These are phyloP conservation scores for Leptocoma aspasia DNA, from an alignment of 2,113 vertebrate species.

Conservation along the genomic window DNA sequence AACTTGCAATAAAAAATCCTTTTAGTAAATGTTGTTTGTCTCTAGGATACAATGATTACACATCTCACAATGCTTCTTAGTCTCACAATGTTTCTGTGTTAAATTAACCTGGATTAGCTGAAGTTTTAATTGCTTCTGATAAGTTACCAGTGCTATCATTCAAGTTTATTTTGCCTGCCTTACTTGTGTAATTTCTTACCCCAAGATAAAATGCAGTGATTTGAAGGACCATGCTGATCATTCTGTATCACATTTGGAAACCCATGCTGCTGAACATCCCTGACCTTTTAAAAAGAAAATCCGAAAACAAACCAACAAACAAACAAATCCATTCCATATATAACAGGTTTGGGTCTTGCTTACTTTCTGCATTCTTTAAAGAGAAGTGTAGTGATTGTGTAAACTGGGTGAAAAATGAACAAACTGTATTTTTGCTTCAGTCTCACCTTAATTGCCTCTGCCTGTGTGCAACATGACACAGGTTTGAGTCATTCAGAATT, in stretches of 20 bases:
- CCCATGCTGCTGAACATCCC: background rate
- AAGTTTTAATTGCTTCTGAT: background rate
- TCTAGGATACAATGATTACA: background rate
- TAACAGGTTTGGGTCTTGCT: background rate
- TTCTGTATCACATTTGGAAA: background rate
- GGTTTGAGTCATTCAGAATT: conserved; percentile 30
- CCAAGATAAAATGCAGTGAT: background rate
- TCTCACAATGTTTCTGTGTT: background rate
- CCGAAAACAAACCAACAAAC: background rate
- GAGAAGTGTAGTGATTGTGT: background rate
- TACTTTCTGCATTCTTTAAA: background rate
- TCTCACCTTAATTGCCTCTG: conserved; percentile 43
- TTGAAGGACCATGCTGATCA: background rate
- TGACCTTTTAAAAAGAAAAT: background rate
- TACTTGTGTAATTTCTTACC: background rate
- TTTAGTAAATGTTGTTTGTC: background rate
- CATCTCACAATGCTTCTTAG: background rate
- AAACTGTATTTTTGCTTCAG: background rate
- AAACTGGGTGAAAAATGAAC: background rate
- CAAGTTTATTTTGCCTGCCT: background rate
- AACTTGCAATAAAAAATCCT: background rate
- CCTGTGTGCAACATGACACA: conserved; percentile 33
- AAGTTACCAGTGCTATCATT: background rate
- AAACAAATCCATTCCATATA: background rate
- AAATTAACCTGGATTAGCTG: background rate